phyloP scores from a whole-genome alignment of 2,888 invertebrate species.

The Serrognathus titanus region DNA sequence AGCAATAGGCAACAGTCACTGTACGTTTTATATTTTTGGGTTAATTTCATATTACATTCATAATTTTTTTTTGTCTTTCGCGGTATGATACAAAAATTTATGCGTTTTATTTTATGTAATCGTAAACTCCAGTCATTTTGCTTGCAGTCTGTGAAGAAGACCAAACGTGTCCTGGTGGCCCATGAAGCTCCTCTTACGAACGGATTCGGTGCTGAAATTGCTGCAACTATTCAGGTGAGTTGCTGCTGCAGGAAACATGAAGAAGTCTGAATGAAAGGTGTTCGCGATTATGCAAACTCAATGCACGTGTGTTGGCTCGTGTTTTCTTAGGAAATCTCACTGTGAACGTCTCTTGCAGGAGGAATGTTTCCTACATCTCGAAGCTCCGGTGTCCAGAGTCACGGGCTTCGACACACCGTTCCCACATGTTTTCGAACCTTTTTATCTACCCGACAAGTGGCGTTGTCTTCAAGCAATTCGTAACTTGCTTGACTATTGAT shows the following conservation, averaged over 20 bases:
- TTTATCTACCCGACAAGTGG: slow-evolving; percentile 94
- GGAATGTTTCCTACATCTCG: slow-evolving; percentile 90
- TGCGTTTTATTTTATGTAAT: too few relatives aligned
- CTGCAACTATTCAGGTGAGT: slow-evolving; percentile 85
- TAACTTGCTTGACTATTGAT: slow-evolving; percentile 69
- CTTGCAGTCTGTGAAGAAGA: slow-evolving; percentile 87
- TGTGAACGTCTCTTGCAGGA: slow-evolving; percentile 56
- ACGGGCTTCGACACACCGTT: slow-evolving; percentile 98
- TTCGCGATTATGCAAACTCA: background rate
- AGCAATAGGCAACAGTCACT: too few relatives aligned
- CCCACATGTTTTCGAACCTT: slow-evolving; percentile 92
- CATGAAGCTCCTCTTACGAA: slow-evolving; percentile 96
- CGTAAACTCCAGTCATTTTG: background rate
- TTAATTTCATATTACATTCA: too few relatives aligned
- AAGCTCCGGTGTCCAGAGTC: slow-evolving; percentile 86
- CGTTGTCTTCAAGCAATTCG: slow-evolving; percentile 81
- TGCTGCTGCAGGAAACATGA: background rate
- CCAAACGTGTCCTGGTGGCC: slow-evolving; percentile 84
- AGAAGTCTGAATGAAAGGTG: background rate
- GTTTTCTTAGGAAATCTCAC: background rate
- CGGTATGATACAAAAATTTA: too few relatives aligned
- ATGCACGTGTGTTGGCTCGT: background rate
- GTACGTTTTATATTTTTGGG: too few relatives aligned
- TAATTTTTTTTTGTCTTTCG: too few relatives aligned
- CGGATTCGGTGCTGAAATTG: slow-evolving; percentile 95